A percentile compares a stretch with the other conserved stretches of the same genome.
These are phyloP conservation scores for Potamarius usumacintae DNA, from an alignment of 2,113 vertebrate genomes.

Conservation along the genomic window DNA sequence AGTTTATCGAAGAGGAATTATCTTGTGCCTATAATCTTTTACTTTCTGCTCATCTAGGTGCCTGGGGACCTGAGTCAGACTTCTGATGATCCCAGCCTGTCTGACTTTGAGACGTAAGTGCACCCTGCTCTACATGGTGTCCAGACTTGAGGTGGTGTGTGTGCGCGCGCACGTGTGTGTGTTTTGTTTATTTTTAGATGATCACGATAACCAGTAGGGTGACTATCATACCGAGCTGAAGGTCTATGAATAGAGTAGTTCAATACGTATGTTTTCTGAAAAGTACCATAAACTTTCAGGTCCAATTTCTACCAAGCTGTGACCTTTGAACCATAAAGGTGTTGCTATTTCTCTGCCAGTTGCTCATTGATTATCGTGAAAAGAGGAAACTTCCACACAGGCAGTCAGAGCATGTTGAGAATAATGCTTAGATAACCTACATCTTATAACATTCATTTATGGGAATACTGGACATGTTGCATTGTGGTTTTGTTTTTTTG, in stretches of 20 bases:
- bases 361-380: conserved; percentile 8
- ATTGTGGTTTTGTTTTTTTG: no score
- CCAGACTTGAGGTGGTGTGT: conserved; percentile 3
- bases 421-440: neutral
- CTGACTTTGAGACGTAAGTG: conserved; percentile 98
- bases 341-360: neutral
- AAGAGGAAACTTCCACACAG: neutral
- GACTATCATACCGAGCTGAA: neutral
- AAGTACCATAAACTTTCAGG: neutral
- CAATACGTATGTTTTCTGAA: conserved; percentile 25
- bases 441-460: neutral
- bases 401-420: neutral
- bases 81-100: conserved; percentile 96
- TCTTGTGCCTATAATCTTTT: conserved; percentile 1
- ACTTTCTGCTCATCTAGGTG: conserved; percentile 72
- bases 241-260: conserved; percentile 36
- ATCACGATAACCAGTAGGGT: conserved; percentile 13
- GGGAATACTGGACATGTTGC: no score
- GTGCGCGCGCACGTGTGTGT: no score
- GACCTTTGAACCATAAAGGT: conserved; percentile 30
- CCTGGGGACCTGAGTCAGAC: conserved; percentile 97
- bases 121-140: neutral
- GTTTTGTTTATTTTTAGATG: neutral
- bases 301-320: neutral
- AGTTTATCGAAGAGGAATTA: neutral